phyloP scores from a whole-genome alignment of 2,888 invertebrate species.

The Timema cristinae region DNA sequence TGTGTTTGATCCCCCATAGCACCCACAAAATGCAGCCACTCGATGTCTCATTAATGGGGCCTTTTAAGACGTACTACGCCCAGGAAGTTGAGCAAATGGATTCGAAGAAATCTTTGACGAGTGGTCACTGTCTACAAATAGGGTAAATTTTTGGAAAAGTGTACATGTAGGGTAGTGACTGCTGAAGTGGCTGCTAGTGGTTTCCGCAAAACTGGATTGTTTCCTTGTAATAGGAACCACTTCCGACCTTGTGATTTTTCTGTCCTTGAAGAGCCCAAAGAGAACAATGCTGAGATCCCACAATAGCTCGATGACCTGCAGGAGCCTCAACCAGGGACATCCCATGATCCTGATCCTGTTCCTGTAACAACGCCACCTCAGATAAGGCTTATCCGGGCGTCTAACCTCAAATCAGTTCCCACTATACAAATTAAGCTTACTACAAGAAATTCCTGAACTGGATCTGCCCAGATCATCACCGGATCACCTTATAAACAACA shows the following conservation, averaged over 20 bases:
- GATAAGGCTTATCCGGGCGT: too few species aligned
- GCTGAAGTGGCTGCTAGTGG: background rate
- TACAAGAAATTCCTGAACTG: too few species aligned
- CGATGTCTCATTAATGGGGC: constrained; percentile 24
- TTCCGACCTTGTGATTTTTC: background rate
- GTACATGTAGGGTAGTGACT: background rate
- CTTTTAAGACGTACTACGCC: background rate
- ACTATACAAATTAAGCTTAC: too few species aligned
- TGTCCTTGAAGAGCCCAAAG: background rate
- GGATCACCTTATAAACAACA: too few species aligned
- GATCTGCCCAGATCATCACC: too few species aligned
- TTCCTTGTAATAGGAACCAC: background rate
- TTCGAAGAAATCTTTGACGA: background rate
- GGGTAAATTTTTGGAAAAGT: constrained; percentile 9
- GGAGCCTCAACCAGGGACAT: too few species aligned
- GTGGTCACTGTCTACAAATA: background rate
- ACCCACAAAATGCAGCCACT: constrained; percentile 16
- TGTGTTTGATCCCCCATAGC: background rate
- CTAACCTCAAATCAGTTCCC: too few species aligned
- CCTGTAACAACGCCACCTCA: too few species aligned
- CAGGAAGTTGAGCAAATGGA: background rate
- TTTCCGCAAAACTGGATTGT: constrained; percentile 4
- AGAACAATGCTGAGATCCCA: too few species aligned
- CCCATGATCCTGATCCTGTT: too few species aligned
- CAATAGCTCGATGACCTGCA: too few species aligned